Evolutionary conservation across 2,113 vertebrate species (phyloP).

Genomic region (Bufo gargarizans): DNA sequence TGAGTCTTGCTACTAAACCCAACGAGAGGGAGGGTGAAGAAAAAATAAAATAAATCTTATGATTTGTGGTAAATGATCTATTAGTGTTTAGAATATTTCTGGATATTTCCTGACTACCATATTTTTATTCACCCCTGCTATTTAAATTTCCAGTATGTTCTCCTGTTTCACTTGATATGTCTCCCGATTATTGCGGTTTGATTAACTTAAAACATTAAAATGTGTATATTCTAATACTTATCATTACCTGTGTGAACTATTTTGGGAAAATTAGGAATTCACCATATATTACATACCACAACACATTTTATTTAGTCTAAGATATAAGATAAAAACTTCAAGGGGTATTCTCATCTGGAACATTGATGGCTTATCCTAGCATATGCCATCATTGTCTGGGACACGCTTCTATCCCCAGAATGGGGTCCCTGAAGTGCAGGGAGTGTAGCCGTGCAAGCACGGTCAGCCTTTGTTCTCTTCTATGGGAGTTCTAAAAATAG

Average conservation of each 20-base stretch:
- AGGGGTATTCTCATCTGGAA: no score
- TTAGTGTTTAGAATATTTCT: conserved; percentile 21
- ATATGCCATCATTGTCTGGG: no score
- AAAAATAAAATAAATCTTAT: conserved; percentile 44
- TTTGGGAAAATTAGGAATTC: not conserved
- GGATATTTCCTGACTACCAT: conserved; percentile 3
- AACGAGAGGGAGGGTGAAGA: not conserved
- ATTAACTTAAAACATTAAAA: conserved; percentile 1
- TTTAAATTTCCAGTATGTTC: not conserved
- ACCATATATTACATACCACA: not conserved
- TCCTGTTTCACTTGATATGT: not conserved
- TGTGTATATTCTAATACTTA: not conserved
- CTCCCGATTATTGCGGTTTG: conserved; percentile 33
- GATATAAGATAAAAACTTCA: no score
- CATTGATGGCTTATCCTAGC: no score
- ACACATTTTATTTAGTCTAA: no score
- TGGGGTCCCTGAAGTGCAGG: no score
- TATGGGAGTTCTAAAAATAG: no score
- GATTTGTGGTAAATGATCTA: conserved; percentile 7
- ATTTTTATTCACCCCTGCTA: not conserved
- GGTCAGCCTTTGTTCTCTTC: no score
- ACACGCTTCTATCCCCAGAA: no score
- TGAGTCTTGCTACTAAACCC: conserved; percentile 4
- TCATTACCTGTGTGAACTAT: not conserved
- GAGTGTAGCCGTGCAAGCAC: no score